phyloP scores from a whole-genome alignment of 2,113 vertebrate species.

The Ciconia maguari region DNA sequence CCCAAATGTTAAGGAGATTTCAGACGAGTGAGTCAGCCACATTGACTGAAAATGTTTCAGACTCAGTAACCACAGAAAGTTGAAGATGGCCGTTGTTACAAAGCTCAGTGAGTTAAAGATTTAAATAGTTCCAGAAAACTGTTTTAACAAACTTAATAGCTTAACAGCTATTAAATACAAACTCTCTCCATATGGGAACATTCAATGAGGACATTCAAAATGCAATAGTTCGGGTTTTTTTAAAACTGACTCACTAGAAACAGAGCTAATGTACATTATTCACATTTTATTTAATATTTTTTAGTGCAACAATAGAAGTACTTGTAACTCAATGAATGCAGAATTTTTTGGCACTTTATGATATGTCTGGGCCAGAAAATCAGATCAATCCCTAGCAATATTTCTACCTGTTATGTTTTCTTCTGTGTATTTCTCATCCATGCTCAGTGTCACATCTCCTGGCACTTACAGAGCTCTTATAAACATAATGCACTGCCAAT shows the following conservation, averaged over 20 bases:
- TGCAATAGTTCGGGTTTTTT: background rate
- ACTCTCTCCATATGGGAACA: background rate
- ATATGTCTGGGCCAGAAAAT: background rate
- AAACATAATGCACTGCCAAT: background rate
- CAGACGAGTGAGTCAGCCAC: background rate
- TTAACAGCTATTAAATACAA: background rate
- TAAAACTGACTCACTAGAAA: background rate
- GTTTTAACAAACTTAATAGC: background rate
- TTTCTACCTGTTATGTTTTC: background rate
- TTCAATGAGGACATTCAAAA: background rate
- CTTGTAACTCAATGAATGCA: background rate
- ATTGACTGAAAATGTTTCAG: background rate
- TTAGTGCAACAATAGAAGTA: background rate
- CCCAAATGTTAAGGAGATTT: background rate
- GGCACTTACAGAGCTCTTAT: background rate
- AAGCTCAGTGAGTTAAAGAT: background rate
- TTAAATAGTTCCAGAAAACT: background rate
- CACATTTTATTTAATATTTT: background rate
- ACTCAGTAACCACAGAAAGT: background rate
- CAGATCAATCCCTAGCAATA: background rate
- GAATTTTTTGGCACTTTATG: background rate
- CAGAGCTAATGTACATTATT: background rate
- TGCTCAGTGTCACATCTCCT: background rate
- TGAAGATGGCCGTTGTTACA: background rate
- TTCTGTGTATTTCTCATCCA: background rate